A percentile compares a stretch with the other conserved stretches of the same genome.
Evolutionary conservation across 2,888 invertebrate genomes (phyloP).

Genomic region (Macrosiphum euphorbiae): DNA sequence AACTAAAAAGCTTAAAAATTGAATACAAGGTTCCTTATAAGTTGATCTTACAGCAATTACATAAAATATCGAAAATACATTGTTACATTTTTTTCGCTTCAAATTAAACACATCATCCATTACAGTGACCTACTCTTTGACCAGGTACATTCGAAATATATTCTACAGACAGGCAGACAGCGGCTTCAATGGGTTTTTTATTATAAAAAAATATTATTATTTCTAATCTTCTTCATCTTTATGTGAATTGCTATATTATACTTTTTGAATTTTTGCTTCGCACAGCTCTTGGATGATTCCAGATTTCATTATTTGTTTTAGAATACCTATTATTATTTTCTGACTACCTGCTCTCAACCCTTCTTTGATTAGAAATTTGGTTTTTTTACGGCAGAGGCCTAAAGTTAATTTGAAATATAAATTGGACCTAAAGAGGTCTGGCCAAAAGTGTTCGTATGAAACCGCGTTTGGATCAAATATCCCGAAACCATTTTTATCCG

Average conservation of each 20-base stretch:
- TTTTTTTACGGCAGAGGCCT: neutral
- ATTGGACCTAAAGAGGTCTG: neutral
- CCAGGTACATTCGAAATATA: neutral
- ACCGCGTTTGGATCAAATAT: neutral
- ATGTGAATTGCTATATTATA: neutral
- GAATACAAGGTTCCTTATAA: neutral
- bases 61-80: neutral
- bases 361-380: neutral
- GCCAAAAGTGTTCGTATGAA: neutral
- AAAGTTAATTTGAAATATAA: neutral
- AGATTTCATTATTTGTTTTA: neutral
- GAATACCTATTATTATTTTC: neutral
- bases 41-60: neutral
- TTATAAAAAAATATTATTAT: neutral
- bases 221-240: neutral
- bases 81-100: neutral
- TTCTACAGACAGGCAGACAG: too few relatives aligned
- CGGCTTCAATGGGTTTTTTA: neutral
- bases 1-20: neutral
- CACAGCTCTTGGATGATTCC: neutral
- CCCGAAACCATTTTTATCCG: neutral
- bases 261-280: neutral
- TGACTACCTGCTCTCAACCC: neutral
- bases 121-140: neutral
- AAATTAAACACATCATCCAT: neutral